A percentile compares a stretch with the other conserved stretches of the same genome.
Evolutionary conservation across 2,888 invertebrate genomes (phyloP).

Genomic region (Himalopsyche kuldschensis): DNA sequence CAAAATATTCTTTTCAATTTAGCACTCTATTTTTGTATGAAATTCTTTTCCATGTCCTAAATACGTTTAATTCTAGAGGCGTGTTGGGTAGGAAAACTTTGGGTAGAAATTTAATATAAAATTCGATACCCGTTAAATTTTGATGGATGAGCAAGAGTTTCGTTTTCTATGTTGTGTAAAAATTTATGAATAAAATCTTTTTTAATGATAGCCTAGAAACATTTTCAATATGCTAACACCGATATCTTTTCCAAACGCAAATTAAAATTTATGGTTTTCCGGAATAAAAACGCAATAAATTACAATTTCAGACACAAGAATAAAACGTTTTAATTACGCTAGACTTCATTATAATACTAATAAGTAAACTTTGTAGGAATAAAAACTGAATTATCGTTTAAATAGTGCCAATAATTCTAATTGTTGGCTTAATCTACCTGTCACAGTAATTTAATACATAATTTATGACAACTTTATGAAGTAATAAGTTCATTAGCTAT

Average conservation of each 20-base stretch:
- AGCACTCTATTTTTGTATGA: neutral
- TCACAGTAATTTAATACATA: no score
- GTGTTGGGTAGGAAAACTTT: slow-evolving; percentile 18
- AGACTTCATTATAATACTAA: neutral
- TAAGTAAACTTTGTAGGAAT: neutral
- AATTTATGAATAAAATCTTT: slow-evolving; percentile 11
- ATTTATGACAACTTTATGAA: no score
- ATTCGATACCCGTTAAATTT: slow-evolving; percentile 29
- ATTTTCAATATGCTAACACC: neutral
- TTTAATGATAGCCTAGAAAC: neutral
- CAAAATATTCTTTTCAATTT: neutral
- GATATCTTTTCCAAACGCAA: neutral
- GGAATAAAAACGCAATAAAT: neutral
- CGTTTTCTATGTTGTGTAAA: slow-evolving; percentile 11
- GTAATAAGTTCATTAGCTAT: no score
- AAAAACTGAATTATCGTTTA: no score
- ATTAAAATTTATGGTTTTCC: neutral
- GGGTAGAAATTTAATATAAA: slow-evolving; percentile 35
- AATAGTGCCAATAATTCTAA: no score
- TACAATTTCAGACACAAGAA: neutral
- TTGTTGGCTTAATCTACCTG: no score
- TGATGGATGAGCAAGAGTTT: slow-evolving; percentile 35
- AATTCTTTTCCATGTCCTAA: neutral
- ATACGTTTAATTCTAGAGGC: neutral
- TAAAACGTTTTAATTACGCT: neutral